These are phyloP conservation scores for Heterohyrax brucei DNA, from an alignment of 2,797 vertebrate genomes.

Conservation along the genomic window DNA sequence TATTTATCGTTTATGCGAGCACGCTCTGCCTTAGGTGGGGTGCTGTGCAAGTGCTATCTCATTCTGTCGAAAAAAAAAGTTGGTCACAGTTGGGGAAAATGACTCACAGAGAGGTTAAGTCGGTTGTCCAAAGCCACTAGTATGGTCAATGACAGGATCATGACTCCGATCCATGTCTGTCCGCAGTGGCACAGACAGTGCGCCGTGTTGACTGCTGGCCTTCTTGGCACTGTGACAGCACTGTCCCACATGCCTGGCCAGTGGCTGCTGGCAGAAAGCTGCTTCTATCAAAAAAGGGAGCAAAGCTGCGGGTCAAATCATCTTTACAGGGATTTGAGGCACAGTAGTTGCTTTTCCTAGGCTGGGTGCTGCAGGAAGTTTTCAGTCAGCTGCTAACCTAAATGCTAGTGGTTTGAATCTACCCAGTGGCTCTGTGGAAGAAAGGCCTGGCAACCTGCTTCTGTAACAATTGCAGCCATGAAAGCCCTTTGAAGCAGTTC, in stretches of 20 bases:
- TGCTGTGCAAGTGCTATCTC: rapidly evolving
- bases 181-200: slow-evolving; percentile 6
- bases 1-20: neutral
- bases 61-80: neutral
- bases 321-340: neutral
- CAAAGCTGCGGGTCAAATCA: neutral
- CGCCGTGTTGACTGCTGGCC: neutral
- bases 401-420: neutral
- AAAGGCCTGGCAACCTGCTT: neutral
- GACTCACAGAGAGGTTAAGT: neutral
- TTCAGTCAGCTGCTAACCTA: neutral
- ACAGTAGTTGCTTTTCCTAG: too few relatives aligned
- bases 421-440: neutral
- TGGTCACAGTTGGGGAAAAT: neutral
- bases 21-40: neutral
- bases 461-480: neutral
- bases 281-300: neutral
- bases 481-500: neutral
- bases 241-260: neutral
- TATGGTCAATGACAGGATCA: neutral
- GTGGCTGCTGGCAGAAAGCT: slow-evolving; percentile 25
- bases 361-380: too few relatives aligned
- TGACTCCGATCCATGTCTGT: neutral
- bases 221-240: neutral
- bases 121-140: neutral